A percentile compares a stretch with the other conserved stretches of the same genome.
These are phyloP conservation scores for Drosophila fungiperda DNA, from an alignment of 2,888 invertebrate genomes.

Conservation along the genomic window DNA sequence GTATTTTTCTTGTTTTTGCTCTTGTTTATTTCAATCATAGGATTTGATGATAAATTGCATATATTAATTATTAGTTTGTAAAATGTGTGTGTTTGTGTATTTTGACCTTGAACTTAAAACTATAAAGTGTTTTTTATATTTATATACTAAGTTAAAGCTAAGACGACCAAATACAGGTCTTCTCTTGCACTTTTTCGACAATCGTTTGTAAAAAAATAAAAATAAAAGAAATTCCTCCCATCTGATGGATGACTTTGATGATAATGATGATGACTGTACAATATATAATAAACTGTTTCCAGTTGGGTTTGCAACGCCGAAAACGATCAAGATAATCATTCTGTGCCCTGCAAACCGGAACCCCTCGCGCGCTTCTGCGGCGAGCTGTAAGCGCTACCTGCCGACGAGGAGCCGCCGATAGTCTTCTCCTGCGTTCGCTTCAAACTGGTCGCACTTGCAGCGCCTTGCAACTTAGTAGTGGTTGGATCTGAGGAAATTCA, in stretches of 20 bases:
- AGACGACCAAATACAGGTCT: not conserved
- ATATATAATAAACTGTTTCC: not conserved
- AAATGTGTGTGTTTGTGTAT: not conserved
- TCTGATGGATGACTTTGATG: not conserved
- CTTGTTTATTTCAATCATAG: constrained; percentile 10
- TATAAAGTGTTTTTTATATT: constrained; percentile 5
- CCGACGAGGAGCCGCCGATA: constrained; percentile 12
- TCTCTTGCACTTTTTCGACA: not conserved
- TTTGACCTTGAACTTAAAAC: constrained; percentile 39
- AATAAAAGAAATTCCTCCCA: constrained; percentile 5
- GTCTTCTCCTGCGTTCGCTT: constrained; percentile 65
- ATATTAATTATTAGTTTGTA: constrained; percentile 6
- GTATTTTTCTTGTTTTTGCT: constrained; percentile 1
- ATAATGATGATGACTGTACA: constrained; percentile 24
- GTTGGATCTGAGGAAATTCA: constrained; percentile 53
- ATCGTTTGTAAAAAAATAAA: not conserved
- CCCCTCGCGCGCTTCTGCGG: constrained; percentile 69
- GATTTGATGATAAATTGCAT: constrained; percentile 11
- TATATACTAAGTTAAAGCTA: constrained; percentile 17
- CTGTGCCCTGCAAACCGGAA: constrained; percentile 41
- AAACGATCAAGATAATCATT: constrained; percentile 33
- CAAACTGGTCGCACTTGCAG: constrained; percentile 40
- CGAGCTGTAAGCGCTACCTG: constrained; percentile 39
- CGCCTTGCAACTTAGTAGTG: constrained; percentile 54
- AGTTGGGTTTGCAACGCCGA: not conserved